Conservation (phyloP, 1,140 invertebrate species). For the Drosophila pandora region DNA sequence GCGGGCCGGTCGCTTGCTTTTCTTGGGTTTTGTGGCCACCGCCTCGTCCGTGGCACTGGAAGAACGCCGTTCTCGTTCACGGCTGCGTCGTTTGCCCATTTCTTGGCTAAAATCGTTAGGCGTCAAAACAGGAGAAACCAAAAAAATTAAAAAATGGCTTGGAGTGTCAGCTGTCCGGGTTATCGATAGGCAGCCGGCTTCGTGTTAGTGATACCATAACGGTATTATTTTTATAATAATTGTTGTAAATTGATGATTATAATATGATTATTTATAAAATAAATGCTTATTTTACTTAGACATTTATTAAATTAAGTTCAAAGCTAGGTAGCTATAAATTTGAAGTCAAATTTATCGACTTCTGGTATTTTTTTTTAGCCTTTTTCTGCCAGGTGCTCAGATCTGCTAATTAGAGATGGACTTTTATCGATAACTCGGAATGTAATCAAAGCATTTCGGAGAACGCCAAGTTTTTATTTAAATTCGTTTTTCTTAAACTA, state of each 20-base stretch:
- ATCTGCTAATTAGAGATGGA: not conserved
- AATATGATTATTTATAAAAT: not conserved
- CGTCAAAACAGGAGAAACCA: not conserved
- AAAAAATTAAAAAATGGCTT: conserved; percentile 1
- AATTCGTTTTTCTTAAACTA: not conserved
- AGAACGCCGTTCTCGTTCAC: conserved; percentile 15
- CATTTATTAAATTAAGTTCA: too few relatives aligned
- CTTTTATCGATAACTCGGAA: not conserved
- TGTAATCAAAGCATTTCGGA: not conserved
- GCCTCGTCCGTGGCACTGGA: conserved; percentile 7
- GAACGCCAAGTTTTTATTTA: not conserved
- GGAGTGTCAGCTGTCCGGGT: not conserved
- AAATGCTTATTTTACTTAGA: too few relatives aligned
- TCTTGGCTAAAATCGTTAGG: not conserved
- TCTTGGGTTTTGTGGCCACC: not conserved
- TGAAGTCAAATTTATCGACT: not conserved
- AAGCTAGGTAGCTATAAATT: too few relatives aligned
- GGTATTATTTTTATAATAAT: not conserved
- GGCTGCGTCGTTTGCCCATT: conserved; percentile 29
- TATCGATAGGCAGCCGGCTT: not conserved
- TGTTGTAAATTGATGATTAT: not conserved
- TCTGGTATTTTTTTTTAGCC: not conserved
- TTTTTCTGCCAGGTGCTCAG: not conserved
- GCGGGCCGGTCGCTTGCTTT: not conserved
- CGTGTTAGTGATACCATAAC: not conserved